A percentile compares a stretch with the other conserved stretches of the same genome.
phyloP scores from a whole-genome alignment of 53 echinoderm and acorn worm genomes.

The Henricia sp. region DNA sequence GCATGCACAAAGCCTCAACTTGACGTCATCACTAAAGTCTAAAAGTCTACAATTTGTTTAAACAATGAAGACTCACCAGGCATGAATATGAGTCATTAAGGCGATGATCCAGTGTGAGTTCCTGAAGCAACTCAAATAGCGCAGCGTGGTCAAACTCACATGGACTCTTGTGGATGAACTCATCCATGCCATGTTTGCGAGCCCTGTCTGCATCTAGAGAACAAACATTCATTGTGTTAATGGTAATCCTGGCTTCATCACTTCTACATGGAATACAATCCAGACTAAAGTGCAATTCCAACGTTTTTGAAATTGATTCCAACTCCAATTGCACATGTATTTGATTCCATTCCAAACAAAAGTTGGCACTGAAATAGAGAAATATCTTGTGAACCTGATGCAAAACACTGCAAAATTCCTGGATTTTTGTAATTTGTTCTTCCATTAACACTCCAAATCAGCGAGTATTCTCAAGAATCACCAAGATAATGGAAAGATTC shows the following conservation, averaged over 20 bases:
- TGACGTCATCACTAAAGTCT: too few relatives aligned
- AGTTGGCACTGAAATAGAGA: too few relatives aligned
- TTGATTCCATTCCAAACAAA: too few relatives aligned
- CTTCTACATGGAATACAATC: not conserved
- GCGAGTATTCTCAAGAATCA: too few relatives aligned
- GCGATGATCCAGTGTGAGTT: conserved; percentile 95
- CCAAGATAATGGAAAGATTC: too few relatives aligned
- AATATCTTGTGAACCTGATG: too few relatives aligned
- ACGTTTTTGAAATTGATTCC: too few relatives aligned
- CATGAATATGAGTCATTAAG: conserved; percentile 98
- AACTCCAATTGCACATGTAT: not conserved
- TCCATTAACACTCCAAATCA: too few relatives aligned
- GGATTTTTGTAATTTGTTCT: too few relatives aligned
- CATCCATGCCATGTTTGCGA: conserved; percentile 98
- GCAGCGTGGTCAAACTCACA: conserved; percentile 88
- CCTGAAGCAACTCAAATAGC: conserved; percentile 90
- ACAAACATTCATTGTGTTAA: not conserved
- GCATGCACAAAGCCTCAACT: too few relatives aligned
- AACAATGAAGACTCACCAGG: conserved; percentile 73
- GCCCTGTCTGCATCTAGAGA: conserved; percentile 94
- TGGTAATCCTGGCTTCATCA: not conserved
- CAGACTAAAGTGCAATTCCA: not conserved
- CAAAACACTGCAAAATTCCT: too few relatives aligned
- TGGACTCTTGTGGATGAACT: conserved; percentile 95
- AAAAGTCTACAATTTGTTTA: too few relatives aligned